These are phyloP conservation scores for Electrophaes corylata DNA, from an alignment of 2,888 invertebrate species.

Conservation along the genomic window DNA sequence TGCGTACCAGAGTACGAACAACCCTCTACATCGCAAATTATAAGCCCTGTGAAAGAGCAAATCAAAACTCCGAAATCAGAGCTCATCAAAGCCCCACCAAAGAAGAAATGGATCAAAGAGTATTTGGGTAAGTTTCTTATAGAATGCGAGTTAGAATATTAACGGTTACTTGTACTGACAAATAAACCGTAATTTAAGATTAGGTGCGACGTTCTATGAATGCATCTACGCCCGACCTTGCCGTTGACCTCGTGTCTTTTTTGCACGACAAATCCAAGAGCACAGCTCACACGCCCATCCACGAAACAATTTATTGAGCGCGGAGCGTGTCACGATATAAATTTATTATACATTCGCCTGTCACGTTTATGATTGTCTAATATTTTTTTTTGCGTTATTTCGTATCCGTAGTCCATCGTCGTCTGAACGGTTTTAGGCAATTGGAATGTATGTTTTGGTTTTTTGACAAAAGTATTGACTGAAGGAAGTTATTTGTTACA, in stretches of 20 bases:
- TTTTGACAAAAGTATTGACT: slow-evolving; percentile 8
- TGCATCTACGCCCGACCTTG: slow-evolving; percentile 54
- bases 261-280: slow-evolving; percentile 57
- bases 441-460: slow-evolving; percentile 5
- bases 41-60: slow-evolving; percentile 54
- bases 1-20: slow-evolving; percentile 51
- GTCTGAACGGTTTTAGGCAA: slow-evolving; percentile 13
- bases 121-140: slow-evolving; percentile 82
- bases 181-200: slow-evolving; percentile 1
- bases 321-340: slow-evolving; percentile 21
- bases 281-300: slow-evolving; percentile 46
- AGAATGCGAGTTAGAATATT: not conserved
- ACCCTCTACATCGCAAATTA: slow-evolving; percentile 54
- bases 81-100: slow-evolving; percentile 83
- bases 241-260: slow-evolving; percentile 59
- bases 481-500: not conserved
- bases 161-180: not conserved
- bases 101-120: slow-evolving; percentile 90
- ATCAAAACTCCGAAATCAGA: slow-evolving; percentile 53
- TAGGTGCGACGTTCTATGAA: slow-evolving; percentile 41
- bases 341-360: slow-evolving; percentile 29
- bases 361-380: slow-evolving; percentile 26
- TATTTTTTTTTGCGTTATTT: slow-evolving; percentile 24
- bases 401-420: slow-evolving; percentile 21
- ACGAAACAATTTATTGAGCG: slow-evolving; percentile 29